Conservation (phyloP, 2,888 invertebrate species). For the Fragum sueziense region DNA sequence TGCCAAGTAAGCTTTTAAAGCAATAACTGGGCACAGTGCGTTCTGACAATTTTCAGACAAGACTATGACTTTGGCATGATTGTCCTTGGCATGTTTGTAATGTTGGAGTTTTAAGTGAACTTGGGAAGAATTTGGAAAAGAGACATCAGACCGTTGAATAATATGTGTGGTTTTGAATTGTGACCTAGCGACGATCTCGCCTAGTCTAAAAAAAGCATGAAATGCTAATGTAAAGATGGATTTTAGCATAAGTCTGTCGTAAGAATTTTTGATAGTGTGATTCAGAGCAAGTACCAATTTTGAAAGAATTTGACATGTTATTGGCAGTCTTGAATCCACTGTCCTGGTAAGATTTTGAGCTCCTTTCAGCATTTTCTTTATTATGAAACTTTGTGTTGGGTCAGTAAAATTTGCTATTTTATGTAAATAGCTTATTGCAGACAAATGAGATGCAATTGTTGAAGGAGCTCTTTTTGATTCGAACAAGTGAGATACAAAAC, state of each 20-base stretch:
- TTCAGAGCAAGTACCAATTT: background rate
- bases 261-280: background rate
- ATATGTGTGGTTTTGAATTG: too few relatives aligned
- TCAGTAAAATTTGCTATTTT: too few relatives aligned
- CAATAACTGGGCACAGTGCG: background rate
- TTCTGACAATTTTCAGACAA: background rate
- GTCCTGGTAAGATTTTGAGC: too few relatives aligned
- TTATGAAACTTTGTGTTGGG: too few relatives aligned
- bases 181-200: background rate
- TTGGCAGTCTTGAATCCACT: too few relatives aligned
- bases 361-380: too few relatives aligned
- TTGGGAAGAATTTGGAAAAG: background rate
- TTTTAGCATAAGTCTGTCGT: background rate
- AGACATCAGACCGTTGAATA: too few relatives aligned
- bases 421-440: too few relatives aligned
- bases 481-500: background rate
- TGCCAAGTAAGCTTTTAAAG: background rate
- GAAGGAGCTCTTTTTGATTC: background rate
- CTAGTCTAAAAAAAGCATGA: background rate
- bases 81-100: too few relatives aligned
- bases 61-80: background rate
- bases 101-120: background rate
- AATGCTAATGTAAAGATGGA: constrained; percentile 9
- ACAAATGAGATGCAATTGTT: too few relatives aligned
- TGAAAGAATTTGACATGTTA: too few relatives aligned